Conservation (phyloP, 1,140 invertebrate genomes). For the Zaprionus nigranus region DNA sequence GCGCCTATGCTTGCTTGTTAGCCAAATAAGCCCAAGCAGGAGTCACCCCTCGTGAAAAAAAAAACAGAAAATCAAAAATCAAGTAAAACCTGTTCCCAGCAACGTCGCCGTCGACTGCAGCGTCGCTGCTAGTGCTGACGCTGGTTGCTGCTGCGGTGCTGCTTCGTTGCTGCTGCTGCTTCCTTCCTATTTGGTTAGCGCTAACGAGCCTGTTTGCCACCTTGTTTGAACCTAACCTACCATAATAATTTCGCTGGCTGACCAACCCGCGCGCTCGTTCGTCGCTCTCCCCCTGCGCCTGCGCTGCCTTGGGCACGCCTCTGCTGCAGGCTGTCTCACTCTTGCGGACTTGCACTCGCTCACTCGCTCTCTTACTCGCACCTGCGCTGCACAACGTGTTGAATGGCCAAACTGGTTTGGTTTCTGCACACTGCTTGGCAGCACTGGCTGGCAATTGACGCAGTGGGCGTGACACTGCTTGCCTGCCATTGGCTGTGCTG, state of each 20-base stretch:
- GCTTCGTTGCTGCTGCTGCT: conserved; percentile 40
- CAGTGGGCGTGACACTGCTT: conserved; percentile 57
- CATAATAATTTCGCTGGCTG: conserved; percentile 64
- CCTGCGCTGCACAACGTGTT: conserved; percentile 41
- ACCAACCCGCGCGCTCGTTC: conserved; percentile 29
- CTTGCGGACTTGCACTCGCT: background rate
- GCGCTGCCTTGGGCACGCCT: conserved; percentile 48
- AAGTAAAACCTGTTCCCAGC: conserved; percentile 76
- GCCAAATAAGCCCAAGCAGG: conserved; percentile 57
- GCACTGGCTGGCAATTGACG: conserved; percentile 62
- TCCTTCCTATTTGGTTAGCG: conserved; percentile 79
- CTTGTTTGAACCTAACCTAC: conserved; percentile 84
- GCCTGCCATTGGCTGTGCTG: conserved; percentile 58
- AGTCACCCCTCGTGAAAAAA: conserved; percentile 50
- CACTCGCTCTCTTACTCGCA: conserved; percentile 15
- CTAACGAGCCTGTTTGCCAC: conserved; percentile 81
- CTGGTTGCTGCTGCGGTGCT: conserved; percentile 24
- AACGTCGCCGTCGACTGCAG: conserved; percentile 33
- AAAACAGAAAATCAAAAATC: conserved; percentile 33
- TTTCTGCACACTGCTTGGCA: conserved; percentile 58
- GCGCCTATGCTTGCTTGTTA: conserved; percentile 32
- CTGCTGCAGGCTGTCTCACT: conserved; percentile 35
- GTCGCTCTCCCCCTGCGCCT: conserved; percentile 18
- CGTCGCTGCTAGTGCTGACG: conserved; percentile 17
- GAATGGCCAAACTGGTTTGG: conserved; percentile 62